Evolutionary conservation across 2,888 invertebrate species (phyloP), one percentile per base, ranked within the genome.

Genomic region (Archips xylosteana): DNA sequence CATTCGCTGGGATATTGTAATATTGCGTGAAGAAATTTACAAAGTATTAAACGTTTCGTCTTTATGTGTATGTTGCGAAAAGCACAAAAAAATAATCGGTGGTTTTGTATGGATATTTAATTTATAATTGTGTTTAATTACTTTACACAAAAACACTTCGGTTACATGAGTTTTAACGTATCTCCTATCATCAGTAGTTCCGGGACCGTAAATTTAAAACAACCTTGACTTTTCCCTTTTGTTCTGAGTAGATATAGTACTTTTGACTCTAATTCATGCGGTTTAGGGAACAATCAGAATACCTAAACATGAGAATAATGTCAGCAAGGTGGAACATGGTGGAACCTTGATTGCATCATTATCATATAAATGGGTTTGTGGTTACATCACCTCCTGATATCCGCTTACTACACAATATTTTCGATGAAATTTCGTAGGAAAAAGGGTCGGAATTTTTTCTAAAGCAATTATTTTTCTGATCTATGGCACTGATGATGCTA

Each of bases 351-450:
- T 75, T 71, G 34, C 59, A 57, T 72, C 65, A 71, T 75, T 76
- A 75, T 59, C 75, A 76, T 76, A 70, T 64, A 72, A 75, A 76
- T 70, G 45, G 54, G 69, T 34, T 74, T 64, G 42, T 73, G 63
- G 68, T 69, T 76, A 76, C 76, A 71, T 76, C 76, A 76, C 57
- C 69, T 71, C 57, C 69, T 68, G 67, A 67, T 71, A 70, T 54
- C 39, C 51, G 74, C 39, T 47, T 76, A 75, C 75, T 76, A 62
- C 62, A 76, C 68, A 66, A 69, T 64, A 66, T 49, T 49, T 60
- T 12, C 4, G 23, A 57, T 32, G 12, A 57, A 32, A 6, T 10
- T 72, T 59, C 10, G 3, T 13, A 13, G 32, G 15, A 12, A 60
- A 51, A 60, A 62, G 54, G 54, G 47, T 39, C 57, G 62, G 57